Evolutionary conservation across 2,113 vertebrate species (phyloP), one percentile per base, ranked within the genome.

Genomic region (Chionodraco myersi): DNA sequence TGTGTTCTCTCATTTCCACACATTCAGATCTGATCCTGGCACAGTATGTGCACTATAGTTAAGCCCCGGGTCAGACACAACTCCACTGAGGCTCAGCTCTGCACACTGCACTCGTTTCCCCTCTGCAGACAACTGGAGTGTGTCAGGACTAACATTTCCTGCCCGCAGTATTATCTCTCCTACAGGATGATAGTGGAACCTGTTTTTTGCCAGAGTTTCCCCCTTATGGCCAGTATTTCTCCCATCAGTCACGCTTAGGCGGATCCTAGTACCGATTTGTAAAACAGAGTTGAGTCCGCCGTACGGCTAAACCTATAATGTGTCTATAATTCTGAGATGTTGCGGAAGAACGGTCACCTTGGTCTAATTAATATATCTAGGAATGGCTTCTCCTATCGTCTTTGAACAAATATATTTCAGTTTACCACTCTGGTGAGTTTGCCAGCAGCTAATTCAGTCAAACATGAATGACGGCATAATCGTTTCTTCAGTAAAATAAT

Each of bases 181-280:
- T 75, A 47, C 65, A 49, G 36, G 64, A 83, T 69, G 57, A 79
- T 47, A 15, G 49, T 26, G 36, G 16, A 67, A 52, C 70, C 82
- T 86, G 10, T 82, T 75, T 72, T 73, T 63, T 77, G 26, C 11
- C 52, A 53, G 23, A 62, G 56, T 72, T 67, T 64, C 11, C 16
- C 51, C 47, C 84, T 83, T 47, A 79, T 80, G 70, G 69, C 16
- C 45, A 51, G 57, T 44, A 68, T 45, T 6, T 26, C 82, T 75
- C 59, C 60, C 75, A 83, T 89, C 80, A 78, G 86, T 89, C 81
- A 72, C 23, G 41, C 81, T 90, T 56, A 53, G 49, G 56, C 64
- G 60, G 57, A 72, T 90, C 64, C 83, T 65, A 78, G 83, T 82
- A 83, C 83, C 61, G 90, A 66, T 82, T 72, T 78, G 77, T 77